Evolutionary conservation across 2,888 invertebrate species (phyloP).

Genomic region (Leptarthrus brevirostris): DNA sequence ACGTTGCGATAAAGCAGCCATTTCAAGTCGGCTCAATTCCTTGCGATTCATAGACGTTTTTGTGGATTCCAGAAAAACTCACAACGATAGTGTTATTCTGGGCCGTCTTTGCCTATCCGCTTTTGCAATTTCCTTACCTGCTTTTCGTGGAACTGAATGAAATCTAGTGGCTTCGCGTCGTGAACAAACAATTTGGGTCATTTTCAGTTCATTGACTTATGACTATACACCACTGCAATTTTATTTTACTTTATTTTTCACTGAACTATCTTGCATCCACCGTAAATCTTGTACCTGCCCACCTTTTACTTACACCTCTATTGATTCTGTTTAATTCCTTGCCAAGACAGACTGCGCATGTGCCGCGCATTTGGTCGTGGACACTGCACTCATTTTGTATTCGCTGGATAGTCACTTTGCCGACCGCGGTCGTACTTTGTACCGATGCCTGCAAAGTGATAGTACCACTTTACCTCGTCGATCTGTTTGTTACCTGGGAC

Average conservation of each 20-base stretch:
- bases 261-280: slow-evolving; percentile 13
- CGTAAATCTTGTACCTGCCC: slow-evolving; percentile 35
- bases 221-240: slow-evolving; percentile 7
- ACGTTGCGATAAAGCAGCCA: slow-evolving; percentile 6
- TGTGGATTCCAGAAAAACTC: no score
- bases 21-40: slow-evolving; percentile 2
- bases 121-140: slow-evolving; percentile 21
- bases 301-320: slow-evolving; percentile 36
- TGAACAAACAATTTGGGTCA: slow-evolving; percentile 40
- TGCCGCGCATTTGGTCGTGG: slow-evolving; percentile 2
- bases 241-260: slow-evolving; percentile 1
- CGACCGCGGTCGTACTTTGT: no score
- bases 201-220: slow-evolving; percentile 48
- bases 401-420: not conserved
- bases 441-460: slow-evolving; percentile 9
- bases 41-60: no score
- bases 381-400: slow-evolving; percentile 18
- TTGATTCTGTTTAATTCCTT: slow-evolving; percentile 32
- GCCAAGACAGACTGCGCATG: slow-evolving; percentile 20
- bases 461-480: not conserved
- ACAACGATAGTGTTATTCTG: no score
- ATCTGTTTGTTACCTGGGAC: not conserved
- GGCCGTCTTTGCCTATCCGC: slow-evolving; percentile 3
- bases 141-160: slow-evolving; percentile 23
- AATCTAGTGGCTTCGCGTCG: slow-evolving; percentile 9